Conservation (phyloP, 2,888 invertebrate genomes). For the Sinodicranocentrus sp. region DNA sequence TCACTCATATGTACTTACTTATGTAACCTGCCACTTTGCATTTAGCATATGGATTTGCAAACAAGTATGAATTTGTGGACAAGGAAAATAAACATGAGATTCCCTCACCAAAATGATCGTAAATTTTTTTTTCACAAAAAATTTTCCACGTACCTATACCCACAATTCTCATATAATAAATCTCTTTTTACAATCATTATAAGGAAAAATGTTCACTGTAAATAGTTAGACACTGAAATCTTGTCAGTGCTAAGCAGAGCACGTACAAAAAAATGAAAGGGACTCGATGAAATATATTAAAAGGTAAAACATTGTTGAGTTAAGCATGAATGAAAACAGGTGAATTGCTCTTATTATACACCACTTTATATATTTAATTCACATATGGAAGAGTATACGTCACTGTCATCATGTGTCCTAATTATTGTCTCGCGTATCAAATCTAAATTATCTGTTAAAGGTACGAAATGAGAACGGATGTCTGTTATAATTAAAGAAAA, state of each 20-base stretch:
- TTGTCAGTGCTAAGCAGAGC: background rate
- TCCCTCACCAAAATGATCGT: background rate
- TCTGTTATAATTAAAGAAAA: conserved; percentile 33
- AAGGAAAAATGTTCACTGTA: background rate
- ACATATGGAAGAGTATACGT: conserved; percentile 9
- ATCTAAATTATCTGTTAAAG: conserved; percentile 43
- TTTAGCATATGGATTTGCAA: background rate
- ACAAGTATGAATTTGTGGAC: background rate
- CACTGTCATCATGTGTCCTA: conserved; percentile 50
- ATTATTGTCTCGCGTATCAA: conserved; percentile 26
- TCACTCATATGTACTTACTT: background rate
- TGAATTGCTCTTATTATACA: no score
- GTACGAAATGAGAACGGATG: conserved; percentile 50
- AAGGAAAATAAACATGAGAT: background rate
- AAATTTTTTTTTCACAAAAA: conserved; percentile 7
- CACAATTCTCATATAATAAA: background rate
- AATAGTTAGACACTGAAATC: background rate
- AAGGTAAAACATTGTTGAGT: background rate
- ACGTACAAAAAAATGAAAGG: conserved; percentile 46
- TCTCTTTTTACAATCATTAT: background rate
- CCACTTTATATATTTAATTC: no score
- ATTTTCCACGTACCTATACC: background rate
- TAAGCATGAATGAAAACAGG: background rate
- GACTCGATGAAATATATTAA: conserved; percentile 13
- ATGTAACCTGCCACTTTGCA: background rate